Evolutionary conservation across 1,140 invertebrate species (phyloP), one percentile per base, ranked within the genome.

Genomic region (Brachionus asplanchnoidis): DNA sequence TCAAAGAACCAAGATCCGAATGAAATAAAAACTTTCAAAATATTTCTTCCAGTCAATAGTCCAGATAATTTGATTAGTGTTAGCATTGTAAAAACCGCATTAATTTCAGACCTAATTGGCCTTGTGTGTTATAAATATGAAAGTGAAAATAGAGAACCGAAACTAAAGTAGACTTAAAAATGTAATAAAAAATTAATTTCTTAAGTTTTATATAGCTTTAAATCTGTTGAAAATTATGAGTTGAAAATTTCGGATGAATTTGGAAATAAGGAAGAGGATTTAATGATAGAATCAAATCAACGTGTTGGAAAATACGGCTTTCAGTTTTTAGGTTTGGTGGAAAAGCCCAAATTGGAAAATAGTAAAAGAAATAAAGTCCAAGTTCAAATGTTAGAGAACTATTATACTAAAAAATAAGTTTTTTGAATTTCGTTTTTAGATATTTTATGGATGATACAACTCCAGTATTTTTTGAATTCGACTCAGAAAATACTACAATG

Each of bases 201-300:
- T 8, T 60, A 20, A 60, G 23, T 60, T 60, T 60, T 1, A 0
- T 32, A 7, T 20, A 73, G 44, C 28, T 77, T 50, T 36, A 23
- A 66, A 14, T 40, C 53, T 40, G 42, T 65, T 23, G 53, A 60
- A 44, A 20, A 36, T 46, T 82, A 82, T 36, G 53, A 82, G n/a
- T 46, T 82, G 36, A 82, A 82, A 82, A 82, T 82, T 26, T 53
- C 53, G 5, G 79, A 82, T 20, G 53, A 80, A 42, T 32, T 26
- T 32, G 79, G 79, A 26, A 20, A 46, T 20, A 65, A 40, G 20
- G 79, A 82, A 60, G 79, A 82, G 9, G 79, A 82, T 11, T 65
- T 82, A 3, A 46, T 44, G 32, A 40, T 82, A 20, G 79, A 82
- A 36, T 40, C 53, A 23, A 82, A 82, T 60, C 79, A 82, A 36